Conservation (phyloP, 2,113 vertebrate species). For the Barnardius zonarius region DNA sequence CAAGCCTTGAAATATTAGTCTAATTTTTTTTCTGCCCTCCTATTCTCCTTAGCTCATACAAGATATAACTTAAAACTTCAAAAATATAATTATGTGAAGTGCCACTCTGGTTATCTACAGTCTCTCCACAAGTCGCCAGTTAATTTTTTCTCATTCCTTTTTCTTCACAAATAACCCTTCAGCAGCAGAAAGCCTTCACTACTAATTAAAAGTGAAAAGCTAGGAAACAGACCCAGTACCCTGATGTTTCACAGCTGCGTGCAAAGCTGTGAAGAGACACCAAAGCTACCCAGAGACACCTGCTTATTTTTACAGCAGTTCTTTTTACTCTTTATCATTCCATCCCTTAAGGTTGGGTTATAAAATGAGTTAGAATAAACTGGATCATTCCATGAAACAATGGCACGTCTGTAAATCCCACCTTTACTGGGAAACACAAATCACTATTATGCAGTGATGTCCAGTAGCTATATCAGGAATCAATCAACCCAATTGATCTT, state of each 20-base stretch:
- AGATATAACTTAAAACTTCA: not conserved
- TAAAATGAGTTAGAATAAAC: conserved; percentile 7
- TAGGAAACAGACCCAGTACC: not conserved
- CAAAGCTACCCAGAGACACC: not conserved
- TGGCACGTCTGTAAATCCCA: not conserved
- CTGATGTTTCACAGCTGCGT: not conserved
- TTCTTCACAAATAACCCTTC: not conserved
- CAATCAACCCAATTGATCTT: not conserved
- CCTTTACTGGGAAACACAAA: not conserved
- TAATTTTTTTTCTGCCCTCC: not conserved
- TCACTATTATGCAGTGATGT: not conserved
- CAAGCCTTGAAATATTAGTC: not conserved
- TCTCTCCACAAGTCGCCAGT: not conserved
- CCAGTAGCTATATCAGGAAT: not conserved
- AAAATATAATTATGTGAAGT: not conserved
- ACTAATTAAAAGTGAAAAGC: conserved; percentile 23
- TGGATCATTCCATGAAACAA: not conserved
- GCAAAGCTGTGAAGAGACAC: not conserved
- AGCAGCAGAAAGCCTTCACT: not conserved
- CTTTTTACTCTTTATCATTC: not conserved
- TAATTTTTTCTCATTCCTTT: not conserved
- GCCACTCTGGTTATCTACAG: not conserved
- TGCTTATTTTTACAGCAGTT: conserved; percentile 11
- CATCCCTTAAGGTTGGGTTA: not conserved
- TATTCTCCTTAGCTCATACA: not conserved